These are phyloP conservation scores for Eonycteris spelaea DNA, from an alignment of 2,113 vertebrate genomes.

Conservation along the genomic window DNA sequence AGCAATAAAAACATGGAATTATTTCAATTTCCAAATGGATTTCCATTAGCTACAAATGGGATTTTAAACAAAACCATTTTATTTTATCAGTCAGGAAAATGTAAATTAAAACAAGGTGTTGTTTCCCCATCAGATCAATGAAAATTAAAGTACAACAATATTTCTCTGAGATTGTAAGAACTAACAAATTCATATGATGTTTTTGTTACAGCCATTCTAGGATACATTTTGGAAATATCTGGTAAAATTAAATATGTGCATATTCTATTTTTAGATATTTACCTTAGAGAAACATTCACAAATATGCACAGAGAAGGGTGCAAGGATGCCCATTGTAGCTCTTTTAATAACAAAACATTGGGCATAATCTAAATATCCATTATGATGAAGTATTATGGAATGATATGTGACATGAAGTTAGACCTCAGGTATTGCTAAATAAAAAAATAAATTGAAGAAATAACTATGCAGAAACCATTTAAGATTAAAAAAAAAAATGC, in stretches of 20 bases:
- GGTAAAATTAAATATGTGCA: background rate
- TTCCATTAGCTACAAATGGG: background rate
- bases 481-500: background rate
- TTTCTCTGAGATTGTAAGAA: background rate
- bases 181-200: background rate
- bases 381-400: background rate
- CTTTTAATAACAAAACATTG: background rate
- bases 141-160: background rate
- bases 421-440: background rate
- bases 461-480: background rate
- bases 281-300: background rate
- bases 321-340: background rate
- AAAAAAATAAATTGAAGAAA: background rate
- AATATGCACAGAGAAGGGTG: background rate
- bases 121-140: background rate
- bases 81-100: conserved; percentile 13
- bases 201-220: background rate
- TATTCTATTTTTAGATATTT: background rate
- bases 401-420: background rate
- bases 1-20: conserved; percentile 19
- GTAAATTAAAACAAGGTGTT: background rate
- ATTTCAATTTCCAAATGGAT: background rate
- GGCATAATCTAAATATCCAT: background rate
- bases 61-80: background rate
- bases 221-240: background rate